Evolutionary conservation across 1,140 invertebrate species (phyloP).

Genomic region (Thaumetopoea pityocampa): DNA sequence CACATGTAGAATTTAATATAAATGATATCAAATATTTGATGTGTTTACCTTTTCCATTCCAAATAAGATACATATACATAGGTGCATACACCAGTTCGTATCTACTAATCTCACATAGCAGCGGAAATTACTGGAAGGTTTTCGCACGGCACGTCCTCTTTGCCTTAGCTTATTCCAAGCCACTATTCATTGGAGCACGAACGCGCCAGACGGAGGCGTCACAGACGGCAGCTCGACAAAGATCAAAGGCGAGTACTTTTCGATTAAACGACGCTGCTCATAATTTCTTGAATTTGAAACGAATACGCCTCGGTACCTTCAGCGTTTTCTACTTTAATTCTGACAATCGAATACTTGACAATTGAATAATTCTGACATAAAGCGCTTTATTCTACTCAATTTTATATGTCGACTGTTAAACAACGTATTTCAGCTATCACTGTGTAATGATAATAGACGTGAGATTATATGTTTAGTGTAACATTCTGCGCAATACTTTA

Average conservation of each 20-base stretch:
- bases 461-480: no score
- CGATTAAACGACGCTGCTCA: constrained; percentile 20
- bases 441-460: no score
- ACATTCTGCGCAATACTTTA: no score
- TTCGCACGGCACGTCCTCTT: constrained; percentile 7
- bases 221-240: constrained; percentile 16
- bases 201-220: constrained; percentile 16
- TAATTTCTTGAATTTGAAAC: constrained; percentile 21
- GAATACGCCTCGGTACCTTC: constrained; percentile 16
- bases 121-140: constrained; percentile 7
- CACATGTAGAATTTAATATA: no score
- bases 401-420: background rate
- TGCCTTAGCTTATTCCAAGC: constrained; percentile 13
- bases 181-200: constrained; percentile 20
- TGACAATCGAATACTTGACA: constrained; percentile 11
- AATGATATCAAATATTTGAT: background rate
- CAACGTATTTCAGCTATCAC: no score
- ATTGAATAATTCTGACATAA: constrained; percentile 2
- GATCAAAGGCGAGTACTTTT: constrained; percentile 27
- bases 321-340: constrained; percentile 10
- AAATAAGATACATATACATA: background rate
- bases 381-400: background rate
- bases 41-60: background rate
- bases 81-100: background rate
- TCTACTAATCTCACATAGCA: constrained; percentile 12